Percentiles rank a stretch among this genome's conserved stretches.
Evolutionary conservation across 2,888 invertebrate species (phyloP).

Genomic region (Mechanitis mazaeus): DNA sequence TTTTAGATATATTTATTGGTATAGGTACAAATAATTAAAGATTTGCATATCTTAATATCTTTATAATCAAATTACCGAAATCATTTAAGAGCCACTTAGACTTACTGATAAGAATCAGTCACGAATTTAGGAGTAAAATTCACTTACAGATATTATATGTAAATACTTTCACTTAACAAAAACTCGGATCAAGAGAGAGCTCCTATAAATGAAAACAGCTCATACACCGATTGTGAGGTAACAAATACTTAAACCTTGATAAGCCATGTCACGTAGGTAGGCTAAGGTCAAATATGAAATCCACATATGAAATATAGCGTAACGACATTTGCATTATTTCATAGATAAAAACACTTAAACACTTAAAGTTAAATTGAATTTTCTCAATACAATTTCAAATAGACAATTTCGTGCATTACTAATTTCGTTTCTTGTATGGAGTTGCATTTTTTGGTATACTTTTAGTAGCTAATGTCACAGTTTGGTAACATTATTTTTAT

Average conservation of each 20-base stretch:
- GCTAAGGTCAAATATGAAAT: constrained; percentile 38
- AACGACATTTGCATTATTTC: constrained; percentile 47
- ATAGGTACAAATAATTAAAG: too few relatives aligned
- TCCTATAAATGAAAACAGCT: not conserved
- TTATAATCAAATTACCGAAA: too few relatives aligned
- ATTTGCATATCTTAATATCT: not conserved
- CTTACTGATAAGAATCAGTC: too few relatives aligned
- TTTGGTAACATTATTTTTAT: too few relatives aligned
- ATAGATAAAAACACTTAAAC: constrained; percentile 44
- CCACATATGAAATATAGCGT: constrained; percentile 42
- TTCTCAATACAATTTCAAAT: constrained; percentile 37
- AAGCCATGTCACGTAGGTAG: constrained; percentile 27
- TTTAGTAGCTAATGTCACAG: not conserved
- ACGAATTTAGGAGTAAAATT: too few relatives aligned
- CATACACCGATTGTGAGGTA: constrained; percentile 1
- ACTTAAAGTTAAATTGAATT: constrained; percentile 29
- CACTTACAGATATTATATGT: too few relatives aligned
- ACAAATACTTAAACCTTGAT: constrained; percentile 9
- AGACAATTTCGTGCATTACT: constrained; percentile 29
- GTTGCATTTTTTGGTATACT: not conserved
- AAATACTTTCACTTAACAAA: not conserved
- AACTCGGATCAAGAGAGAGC: not conserved
- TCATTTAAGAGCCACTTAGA: too few relatives aligned
- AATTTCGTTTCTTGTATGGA: not conserved
- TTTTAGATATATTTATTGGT: too few relatives aligned